A percentile compares a stretch with the other conserved stretches of the same genome.
phyloP scores from a whole-genome alignment of 2,797 vertebrate genomes.

The Dendrocincla tyrannina region DNA sequence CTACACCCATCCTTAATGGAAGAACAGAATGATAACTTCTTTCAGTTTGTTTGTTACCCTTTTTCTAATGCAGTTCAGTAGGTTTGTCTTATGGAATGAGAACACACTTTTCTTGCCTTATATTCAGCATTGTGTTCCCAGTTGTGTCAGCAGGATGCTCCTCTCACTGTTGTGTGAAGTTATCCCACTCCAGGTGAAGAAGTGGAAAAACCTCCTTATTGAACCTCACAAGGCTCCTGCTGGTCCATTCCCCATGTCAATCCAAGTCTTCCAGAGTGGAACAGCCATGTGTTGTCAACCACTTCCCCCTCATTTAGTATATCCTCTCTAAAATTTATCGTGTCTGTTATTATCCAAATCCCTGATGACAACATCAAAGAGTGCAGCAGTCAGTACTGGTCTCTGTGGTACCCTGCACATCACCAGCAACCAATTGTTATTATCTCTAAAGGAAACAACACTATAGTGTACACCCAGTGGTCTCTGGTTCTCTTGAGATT shows the following conservation, averaged over 20 bases:
- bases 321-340: not conserved
- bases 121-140: accelerated
- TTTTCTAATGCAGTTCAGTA: not conserved
- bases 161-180: not conserved
- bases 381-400: not conserved
- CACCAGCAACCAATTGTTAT: not conserved
- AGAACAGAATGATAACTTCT: not conserved
- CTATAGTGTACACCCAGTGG: not conserved
- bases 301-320: not conserved
- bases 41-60: not conserved
- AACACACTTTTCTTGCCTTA: not conserved
- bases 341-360: not conserved
- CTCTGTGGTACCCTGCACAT: not conserved
- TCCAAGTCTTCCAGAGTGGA: not conserved
- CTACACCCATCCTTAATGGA: not conserved
- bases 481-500: not conserved
- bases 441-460: not conserved
- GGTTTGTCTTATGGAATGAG: not conserved
- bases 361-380: not conserved
- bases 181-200: not conserved
- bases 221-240: accelerated
- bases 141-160: not conserved
- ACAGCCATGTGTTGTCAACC: not conserved
- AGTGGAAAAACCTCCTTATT: not conserved
- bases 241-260: not conserved